These are phyloP conservation scores for Gasteruption jaculator DNA, from an alignment of 2,888 invertebrate genomes.

Conservation along the genomic window DNA sequence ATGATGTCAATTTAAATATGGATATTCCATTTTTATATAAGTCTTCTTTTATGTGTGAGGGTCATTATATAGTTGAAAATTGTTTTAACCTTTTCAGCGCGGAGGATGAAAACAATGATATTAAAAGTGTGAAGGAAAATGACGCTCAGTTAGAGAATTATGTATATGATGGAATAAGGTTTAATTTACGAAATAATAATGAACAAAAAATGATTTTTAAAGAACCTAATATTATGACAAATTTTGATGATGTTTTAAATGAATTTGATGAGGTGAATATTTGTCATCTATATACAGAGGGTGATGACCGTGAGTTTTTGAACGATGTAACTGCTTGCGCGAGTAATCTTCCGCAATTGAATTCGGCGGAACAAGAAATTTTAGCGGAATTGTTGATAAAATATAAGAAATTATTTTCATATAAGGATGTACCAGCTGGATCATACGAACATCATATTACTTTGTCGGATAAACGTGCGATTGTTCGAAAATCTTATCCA, in stretches of 20 bases:
- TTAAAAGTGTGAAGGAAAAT: too few species aligned
- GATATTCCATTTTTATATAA: too few species aligned
- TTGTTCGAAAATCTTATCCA: slow-evolving; percentile 30
- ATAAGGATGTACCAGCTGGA: slow-evolving; percentile 21
- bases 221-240: too few species aligned
- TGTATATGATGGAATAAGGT: too few species aligned
- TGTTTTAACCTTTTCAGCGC: too few species aligned
- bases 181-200: too few species aligned
- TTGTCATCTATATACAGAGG: background rate
- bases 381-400: background rate
- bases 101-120: too few species aligned
- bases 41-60: too few species aligned
- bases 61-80: too few species aligned
- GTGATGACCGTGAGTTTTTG: slow-evolving; percentile 8
- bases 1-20: too few species aligned
- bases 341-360: background rate
- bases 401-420: slow-evolving; percentile 22
- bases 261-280: slow-evolving; percentile 9
- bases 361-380: background rate
- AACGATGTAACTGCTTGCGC: background rate
- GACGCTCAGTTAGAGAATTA: too few species aligned
- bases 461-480: slow-evolving; percentile 19
- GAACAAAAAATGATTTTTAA: too few species aligned
- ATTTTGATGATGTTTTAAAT: slow-evolving; percentile 5
- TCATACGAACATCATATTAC: background rate